Conservation (phyloP, 2,113 vertebrate species). For the Pungitius pungitius region DNA sequence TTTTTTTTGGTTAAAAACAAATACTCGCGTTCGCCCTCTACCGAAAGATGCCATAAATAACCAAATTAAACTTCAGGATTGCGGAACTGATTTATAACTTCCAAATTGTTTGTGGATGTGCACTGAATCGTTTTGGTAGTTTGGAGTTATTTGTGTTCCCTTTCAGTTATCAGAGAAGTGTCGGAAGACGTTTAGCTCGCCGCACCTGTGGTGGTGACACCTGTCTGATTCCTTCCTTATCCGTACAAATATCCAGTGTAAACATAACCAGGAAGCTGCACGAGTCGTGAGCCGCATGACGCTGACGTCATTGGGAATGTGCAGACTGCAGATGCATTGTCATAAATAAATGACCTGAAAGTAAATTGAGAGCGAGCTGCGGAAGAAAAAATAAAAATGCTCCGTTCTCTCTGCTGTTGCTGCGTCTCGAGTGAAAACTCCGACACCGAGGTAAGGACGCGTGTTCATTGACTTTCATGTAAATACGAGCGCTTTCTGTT, state of each 20-base stretch:
- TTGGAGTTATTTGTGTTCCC: rapidly evolving
- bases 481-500: background rate
- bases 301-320: conserved; percentile 67
- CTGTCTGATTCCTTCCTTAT: conserved; percentile 15
- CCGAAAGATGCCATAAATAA: background rate
- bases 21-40: conserved; percentile 19
- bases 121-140: background rate
- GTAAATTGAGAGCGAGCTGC: conserved; percentile 21
- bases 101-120: background rate
- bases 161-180: background rate
- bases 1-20: rapidly evolving
- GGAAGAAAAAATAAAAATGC: conserved; percentile 48
- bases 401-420: conserved; percentile 63
- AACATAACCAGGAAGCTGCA: conserved; percentile 45
- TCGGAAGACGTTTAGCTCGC: background rate
- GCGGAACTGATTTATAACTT: background rate
- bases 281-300: conserved; percentile 59
- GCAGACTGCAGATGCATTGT: conserved; percentile 47
- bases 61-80: background rate
- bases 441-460: conserved; percentile 58
- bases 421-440: conserved; percentile 38
- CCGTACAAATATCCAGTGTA: background rate
- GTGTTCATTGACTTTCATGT: conserved; percentile 9
- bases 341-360: conserved; percentile 65
- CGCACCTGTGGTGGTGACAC: conserved; percentile 27